Evolutionary conservation across 1,140 invertebrate genomes (phyloP).

Genomic region (Eulimnadia texana): DNA sequence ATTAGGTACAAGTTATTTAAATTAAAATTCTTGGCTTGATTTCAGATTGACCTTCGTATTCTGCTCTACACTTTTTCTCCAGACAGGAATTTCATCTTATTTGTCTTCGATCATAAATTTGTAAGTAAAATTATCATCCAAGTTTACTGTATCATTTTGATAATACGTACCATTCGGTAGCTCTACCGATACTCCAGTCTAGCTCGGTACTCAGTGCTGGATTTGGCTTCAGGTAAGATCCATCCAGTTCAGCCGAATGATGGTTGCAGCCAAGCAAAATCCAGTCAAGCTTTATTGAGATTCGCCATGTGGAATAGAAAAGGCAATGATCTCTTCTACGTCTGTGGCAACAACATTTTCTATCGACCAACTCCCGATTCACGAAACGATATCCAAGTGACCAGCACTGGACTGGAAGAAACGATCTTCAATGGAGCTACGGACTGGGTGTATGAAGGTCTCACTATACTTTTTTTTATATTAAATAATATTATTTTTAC

Average conservation of each 20-base stretch:
- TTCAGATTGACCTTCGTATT: too few species aligned
- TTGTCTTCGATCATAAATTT: constrained; percentile 35
- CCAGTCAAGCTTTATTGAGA: constrained; percentile 41
- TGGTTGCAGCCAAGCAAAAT: constrained; percentile 44
- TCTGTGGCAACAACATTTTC: constrained; percentile 68
- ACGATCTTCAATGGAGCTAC: constrained; percentile 63
- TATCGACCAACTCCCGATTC: constrained; percentile 38
- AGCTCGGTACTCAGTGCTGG: constrained; percentile 39
- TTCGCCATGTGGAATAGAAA: constrained; percentile 47
- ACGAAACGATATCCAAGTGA: constrained; percentile 36
- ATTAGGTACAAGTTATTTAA: neutral
- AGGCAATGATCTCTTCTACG: constrained; percentile 54
- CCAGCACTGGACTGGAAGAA: constrained; percentile 37
- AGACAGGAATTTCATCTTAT: constrained; percentile 34
- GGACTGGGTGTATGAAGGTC: constrained; percentile 73
- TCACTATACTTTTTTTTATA: too few species aligned
- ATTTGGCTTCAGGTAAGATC: constrained; percentile 32
- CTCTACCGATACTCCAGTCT: constrained; percentile 40
- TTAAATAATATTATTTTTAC: too few species aligned
- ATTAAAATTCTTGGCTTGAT: too few species aligned
- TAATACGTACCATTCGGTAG: constrained; percentile 23
- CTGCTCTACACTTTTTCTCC: constrained; percentile 36
- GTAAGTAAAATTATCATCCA: constrained; percentile 25
- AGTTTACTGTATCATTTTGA: neutral
- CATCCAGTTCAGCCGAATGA: constrained; percentile 21